phyloP scores from a whole-genome alignment of 2,797 vertebrate genomes.

The Saguinus oedipus region DNA sequence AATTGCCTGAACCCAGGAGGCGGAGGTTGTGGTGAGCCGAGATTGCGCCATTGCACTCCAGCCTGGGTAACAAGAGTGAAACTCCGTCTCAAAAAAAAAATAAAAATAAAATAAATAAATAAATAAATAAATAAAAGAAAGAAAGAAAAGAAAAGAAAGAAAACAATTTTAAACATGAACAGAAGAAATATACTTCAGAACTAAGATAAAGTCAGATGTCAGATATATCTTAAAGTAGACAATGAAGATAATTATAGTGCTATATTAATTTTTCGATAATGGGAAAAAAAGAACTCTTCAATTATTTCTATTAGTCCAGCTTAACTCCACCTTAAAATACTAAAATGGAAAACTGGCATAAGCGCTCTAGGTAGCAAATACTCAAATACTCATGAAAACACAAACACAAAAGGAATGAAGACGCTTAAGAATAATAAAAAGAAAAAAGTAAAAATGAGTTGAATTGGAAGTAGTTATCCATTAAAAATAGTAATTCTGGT shows the following conservation, averaged over 20 bases:
- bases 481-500: neutral
- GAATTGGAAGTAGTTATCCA: neutral
- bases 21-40: too few species aligned
- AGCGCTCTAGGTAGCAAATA: neutral
- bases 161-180: neutral
- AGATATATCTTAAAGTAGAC: neutral
- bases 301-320: neutral
- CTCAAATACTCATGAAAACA: neutral
- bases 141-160: neutral
- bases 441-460: neutral
- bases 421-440: neutral
- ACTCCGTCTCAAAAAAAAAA: too few species aligned
- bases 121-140: too few species aligned
- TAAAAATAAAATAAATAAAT: accelerated
- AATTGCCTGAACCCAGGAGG: too few species aligned
- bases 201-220: neutral
- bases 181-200: neutral
- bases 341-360: neutral
- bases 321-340: neutral
- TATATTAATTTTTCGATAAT: neutral
- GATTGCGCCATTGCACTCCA: too few species aligned
- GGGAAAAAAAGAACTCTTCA: neutral
- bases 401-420: neutral
- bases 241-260: neutral
- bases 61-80: too few species aligned